These are phyloP conservation scores for Etheostoma nigrum DNA, from an alignment of 2,797 vertebrate genomes.

Conservation along the genomic window DNA sequence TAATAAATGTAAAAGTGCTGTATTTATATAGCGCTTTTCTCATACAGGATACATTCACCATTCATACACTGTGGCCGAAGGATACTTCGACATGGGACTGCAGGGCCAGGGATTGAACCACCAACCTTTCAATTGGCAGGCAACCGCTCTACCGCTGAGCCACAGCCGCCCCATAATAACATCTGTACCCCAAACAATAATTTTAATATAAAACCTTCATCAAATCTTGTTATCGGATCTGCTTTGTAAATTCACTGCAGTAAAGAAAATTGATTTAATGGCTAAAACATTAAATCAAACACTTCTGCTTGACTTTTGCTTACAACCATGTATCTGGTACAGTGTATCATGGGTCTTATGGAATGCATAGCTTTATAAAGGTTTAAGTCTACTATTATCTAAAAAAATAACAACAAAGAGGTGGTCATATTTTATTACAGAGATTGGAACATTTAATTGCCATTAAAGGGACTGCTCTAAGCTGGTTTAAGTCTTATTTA, in stretches of 20 bases:
- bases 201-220: conserved; percentile 29
- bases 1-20: background rate
- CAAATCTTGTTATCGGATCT: background rate
- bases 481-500: no score
- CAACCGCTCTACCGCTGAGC: no score
- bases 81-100: no score
- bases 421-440: no score
- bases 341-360: conserved; percentile 5
- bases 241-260: background rate
- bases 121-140: no score
- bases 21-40: no score
- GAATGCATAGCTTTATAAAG: conserved; percentile 4
- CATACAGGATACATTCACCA: no score
- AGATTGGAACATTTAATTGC: no score
- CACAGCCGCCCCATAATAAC: background rate
- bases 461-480: no score
- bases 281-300: conserved; percentile 14
- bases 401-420: conserved; percentile 8
- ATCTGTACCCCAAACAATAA: conserved; percentile 3
- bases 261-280: conserved; percentile 12
- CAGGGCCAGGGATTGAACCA: no score
- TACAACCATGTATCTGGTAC: conserved; percentile 21
- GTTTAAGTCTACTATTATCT: conserved; percentile 3
- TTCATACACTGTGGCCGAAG: no score
- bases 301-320: conserved; percentile 15